These are phyloP conservation scores for Ectemnius continuus DNA, from an alignment of 2,888 invertebrate species.

Conservation along the genomic window DNA sequence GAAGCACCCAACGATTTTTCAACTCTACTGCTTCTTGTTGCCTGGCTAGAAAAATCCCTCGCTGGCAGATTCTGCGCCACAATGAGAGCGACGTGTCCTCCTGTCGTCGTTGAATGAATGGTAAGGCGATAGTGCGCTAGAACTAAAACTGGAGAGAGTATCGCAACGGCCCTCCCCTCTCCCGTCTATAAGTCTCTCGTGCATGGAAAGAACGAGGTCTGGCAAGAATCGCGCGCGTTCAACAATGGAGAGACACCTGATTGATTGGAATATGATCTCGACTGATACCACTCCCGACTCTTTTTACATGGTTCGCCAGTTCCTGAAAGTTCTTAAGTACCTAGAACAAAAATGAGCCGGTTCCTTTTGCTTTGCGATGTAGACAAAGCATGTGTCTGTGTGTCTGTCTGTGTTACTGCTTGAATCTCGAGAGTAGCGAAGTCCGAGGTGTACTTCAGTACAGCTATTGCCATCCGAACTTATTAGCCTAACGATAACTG, in stretches of 20 bases:
- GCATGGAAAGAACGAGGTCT: neutral
- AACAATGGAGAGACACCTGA: neutral
- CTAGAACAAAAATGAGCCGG: neutral
- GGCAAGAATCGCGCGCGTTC: slow-evolving; percentile 1
- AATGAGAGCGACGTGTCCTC: neutral
- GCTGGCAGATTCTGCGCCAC: slow-evolving; percentile 6
- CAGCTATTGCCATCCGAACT: neutral
- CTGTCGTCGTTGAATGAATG: no score
- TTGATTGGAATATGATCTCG: no score
- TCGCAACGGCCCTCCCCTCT: neutral
- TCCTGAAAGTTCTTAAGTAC: neutral
- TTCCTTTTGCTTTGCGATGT: neutral
- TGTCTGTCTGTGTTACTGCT: neutral
- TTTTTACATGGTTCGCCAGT: no score
- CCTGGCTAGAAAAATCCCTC: slow-evolving; percentile 4
- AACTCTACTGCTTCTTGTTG: neutral
- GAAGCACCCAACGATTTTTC: neutral
- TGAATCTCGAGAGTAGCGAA: neutral
- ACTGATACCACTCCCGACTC: no score
- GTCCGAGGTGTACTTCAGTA: neutral
- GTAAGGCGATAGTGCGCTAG: no score
- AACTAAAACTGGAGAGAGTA: no score
- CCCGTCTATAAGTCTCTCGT: no score
- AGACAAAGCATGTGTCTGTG: neutral
- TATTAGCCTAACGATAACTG: neutral